A percentile compares a stretch with the other conserved stretches of the same genome.
Conservation (phyloP, 2,797 vertebrate genomes). For the Neosalanx taihuensis region DNA sequence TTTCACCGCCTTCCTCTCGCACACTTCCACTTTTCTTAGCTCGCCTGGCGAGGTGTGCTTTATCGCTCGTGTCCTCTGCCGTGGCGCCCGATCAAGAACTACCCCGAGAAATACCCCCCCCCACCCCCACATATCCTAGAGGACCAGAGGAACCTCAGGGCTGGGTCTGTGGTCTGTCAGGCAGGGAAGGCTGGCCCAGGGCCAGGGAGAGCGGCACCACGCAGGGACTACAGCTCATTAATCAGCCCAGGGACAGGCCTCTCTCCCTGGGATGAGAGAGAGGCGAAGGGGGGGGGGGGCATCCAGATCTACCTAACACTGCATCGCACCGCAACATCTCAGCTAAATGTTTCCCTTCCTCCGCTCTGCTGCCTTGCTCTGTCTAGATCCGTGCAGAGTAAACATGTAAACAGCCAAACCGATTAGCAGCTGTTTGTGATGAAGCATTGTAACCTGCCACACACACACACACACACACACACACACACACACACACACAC, state of each 20-base stretch:
- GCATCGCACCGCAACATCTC: not conserved
- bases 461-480: too few relatives aligned
- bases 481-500: too few relatives aligned
- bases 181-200: slow-evolving; percentile 38
- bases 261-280: slow-evolving; percentile 53
- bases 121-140: not conserved
- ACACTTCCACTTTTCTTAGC: slow-evolving; percentile 18
- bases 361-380: not conserved
- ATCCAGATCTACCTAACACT: too few relatives aligned
- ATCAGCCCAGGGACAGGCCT: slow-evolving; percentile 63
- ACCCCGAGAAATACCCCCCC: too few relatives aligned
- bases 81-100: slow-evolving; percentile 33
- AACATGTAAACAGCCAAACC: not conserved
- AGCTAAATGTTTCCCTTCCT: not conserved
- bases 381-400: not conserved
- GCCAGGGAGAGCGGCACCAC: slow-evolving; percentile 48
- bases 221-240: slow-evolving; percentile 55
- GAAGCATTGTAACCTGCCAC: not conserved
- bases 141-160: not conserved
- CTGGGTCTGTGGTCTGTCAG: slow-evolving; percentile 38
- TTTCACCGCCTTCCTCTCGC: slow-evolving; percentile 21
- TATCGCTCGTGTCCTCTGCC: slow-evolving; percentile 20
- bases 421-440: not conserved
- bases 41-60: too few relatives aligned
- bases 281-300: not conserved